phyloP scores from a whole-genome alignment of 2,888 invertebrate genomes.

The Criorhina ranunculi region DNA sequence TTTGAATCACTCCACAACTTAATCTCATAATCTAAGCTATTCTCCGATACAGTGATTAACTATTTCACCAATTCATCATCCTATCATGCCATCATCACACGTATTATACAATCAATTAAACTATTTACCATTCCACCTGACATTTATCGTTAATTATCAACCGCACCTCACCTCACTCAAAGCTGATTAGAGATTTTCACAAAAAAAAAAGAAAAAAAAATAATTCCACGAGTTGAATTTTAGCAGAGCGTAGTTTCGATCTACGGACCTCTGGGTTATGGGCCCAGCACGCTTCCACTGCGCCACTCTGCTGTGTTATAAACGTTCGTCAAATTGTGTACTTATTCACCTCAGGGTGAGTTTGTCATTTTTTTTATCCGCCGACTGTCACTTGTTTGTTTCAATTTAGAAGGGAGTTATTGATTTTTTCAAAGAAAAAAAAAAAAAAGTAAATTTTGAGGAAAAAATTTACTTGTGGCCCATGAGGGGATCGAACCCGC shows the following conservation, averaged over 20 bases:
- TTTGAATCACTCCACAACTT: not conserved
- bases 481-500: conserved; percentile 78
- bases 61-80: not conserved
- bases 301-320: conserved; percentile 87
- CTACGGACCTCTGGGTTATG: conserved; percentile 85
- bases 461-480: conserved; percentile 57
- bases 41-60: not conserved
- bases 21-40: not conserved
- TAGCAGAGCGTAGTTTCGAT: conserved; percentile 80
- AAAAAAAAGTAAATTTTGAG: not conserved
- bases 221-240: not conserved
- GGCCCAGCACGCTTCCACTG: conserved; percentile 90
- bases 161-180: no score
- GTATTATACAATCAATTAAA: not conserved
- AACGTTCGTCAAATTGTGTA: not conserved
- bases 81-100: not conserved
- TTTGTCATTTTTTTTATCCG: not conserved
- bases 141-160: not conserved
- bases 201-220: not conserved
- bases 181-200: no score
- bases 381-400: not conserved
- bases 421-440: not conserved
- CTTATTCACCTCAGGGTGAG: not conserved
- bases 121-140: not conserved
- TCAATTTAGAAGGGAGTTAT: not conserved